Base-by-base conservation (phyloP, 2,113 vertebrate genomes). In the Atrichornis clamosus region DNA sequence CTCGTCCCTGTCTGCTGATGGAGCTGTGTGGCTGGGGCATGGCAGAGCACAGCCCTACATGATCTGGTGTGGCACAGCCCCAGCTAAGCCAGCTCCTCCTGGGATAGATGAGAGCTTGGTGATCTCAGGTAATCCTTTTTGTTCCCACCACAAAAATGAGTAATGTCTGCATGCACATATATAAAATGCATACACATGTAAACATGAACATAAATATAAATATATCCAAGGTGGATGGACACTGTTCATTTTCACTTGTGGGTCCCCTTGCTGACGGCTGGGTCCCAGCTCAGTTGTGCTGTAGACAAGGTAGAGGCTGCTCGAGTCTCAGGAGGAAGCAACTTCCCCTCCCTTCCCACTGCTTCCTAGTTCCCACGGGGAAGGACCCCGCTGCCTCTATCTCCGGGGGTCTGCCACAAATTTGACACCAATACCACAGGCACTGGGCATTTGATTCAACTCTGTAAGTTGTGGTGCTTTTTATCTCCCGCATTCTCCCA, bases 231-330 rank as follows among this genome's bases (percentile, higher is more conserved):
- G 28, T 10, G 7, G 27, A 39, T 32, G 39, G 39, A 37, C 10
- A 17, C 16, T 0, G 0, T 18, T 47, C 3, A 0, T 52, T 81
- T 62, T 16, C 56, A 35, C 24, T 26, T 62, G 30, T 12, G 16
- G 18, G 30, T 8, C 6, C 20, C 2, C 44, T 67, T 39, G 13
- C 27, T 77, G n/a, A 15, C 27, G 1, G 1, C 23, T 28, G 17
- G 15, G 18, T 77, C 41, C 74, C 0, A 0, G 27, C 70, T 59
- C 9, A 21, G 41, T 55, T 1, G 3, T 16, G 26, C 24, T 1
- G 2, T 46, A n/a, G 16, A 47, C 14, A 33, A 21, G 47, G 20
- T 7, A 15, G 27, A 22, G n/a, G 14, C 35, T 77, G 30, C 53
- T 47, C 23, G 28, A 9, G 6, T 59, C 58, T 44, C 37, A 13